Conservation (phyloP, 2,113 vertebrate species). For the Alouatta palliata region DNA sequence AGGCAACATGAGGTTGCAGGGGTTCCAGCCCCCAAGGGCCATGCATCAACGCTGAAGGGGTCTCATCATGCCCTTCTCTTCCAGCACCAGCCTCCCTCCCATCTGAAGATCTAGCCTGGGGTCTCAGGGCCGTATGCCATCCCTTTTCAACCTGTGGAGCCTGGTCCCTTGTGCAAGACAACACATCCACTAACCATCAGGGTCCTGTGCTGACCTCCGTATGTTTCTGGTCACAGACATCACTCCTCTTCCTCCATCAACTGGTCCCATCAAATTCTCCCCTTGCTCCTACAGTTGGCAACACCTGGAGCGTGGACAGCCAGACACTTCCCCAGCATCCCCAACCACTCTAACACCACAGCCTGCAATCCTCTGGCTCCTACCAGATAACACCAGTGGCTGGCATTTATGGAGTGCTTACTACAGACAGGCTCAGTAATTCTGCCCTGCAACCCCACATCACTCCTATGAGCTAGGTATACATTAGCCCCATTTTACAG, state of each 20-base stretch:
- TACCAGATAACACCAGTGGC: neutral
- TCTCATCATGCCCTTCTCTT: neutral
- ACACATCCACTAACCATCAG: neutral
- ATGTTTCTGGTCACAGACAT: neutral
- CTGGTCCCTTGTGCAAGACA: neutral
- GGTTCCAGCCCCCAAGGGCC: neutral
- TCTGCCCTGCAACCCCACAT: accelerated
- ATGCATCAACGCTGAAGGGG: neutral
- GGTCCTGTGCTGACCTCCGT: neutral
- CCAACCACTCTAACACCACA: neutral
- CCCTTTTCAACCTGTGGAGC: neutral
- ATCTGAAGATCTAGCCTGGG: neutral
- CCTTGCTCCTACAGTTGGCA: neutral
- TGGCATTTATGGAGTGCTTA: neutral
- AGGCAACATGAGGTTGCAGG: neutral
- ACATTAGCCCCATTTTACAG: neutral
- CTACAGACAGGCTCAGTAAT: accelerated
- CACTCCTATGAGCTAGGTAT: neutral
- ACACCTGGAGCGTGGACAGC: neutral
- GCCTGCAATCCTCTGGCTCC: neutral
- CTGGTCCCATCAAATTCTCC: neutral
- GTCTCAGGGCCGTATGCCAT: neutral
- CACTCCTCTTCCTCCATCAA: neutral
- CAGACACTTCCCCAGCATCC: neutral
- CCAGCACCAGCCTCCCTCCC: neutral